These are phyloP conservation scores for Epizoanthus ramosus DNA, from an alignment of 92 coral and sea anemone genomes.

Conservation along the genomic window DNA sequence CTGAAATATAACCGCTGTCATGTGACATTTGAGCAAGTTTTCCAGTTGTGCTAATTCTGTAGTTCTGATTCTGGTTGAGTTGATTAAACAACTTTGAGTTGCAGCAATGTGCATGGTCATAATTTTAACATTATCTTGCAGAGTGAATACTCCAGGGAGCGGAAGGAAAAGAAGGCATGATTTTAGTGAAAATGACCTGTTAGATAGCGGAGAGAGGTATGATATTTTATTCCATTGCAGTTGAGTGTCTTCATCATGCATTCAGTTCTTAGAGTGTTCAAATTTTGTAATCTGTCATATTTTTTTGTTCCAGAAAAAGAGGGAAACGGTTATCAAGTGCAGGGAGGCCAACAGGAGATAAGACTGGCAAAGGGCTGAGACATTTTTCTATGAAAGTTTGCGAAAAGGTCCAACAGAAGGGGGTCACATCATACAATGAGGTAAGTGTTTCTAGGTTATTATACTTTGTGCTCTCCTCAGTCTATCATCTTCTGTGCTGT, in stretches of 20 bases:
- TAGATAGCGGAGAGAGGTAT: slow-evolving; percentile 95
- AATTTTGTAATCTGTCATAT: not conserved
- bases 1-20: too few relatives aligned
- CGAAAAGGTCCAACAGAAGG: slow-evolving; percentile 98
- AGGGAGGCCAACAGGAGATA: slow-evolving; percentile 87
- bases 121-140: too few relatives aligned
- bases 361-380: slow-evolving; percentile 96
- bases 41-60: too few relatives aligned
- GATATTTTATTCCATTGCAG: not conserved
- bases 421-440: slow-evolving; percentile 97
- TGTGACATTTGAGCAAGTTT: too few relatives aligned
- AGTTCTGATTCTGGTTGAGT: too few relatives aligned
- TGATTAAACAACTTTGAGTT: too few relatives aligned
- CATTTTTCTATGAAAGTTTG: slow-evolving; percentile 99
- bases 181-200: slow-evolving; percentile 80
- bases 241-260: too few relatives aligned
- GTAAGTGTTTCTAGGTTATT: slow-evolving; percentile 36
- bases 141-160: slow-evolving; percentile 83
- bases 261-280: too few relatives aligned
- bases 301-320: slow-evolving; percentile 65
- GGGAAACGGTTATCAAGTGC: slow-evolving; percentile 90
- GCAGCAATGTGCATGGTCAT: too few relatives aligned
- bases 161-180: slow-evolving; percentile 92
- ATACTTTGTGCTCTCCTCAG: not conserved
- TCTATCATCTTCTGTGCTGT: not conserved